Evolutionary conservation across 1,140 invertebrate species (phyloP).

Genomic region (Agrilus planipennis): DNA sequence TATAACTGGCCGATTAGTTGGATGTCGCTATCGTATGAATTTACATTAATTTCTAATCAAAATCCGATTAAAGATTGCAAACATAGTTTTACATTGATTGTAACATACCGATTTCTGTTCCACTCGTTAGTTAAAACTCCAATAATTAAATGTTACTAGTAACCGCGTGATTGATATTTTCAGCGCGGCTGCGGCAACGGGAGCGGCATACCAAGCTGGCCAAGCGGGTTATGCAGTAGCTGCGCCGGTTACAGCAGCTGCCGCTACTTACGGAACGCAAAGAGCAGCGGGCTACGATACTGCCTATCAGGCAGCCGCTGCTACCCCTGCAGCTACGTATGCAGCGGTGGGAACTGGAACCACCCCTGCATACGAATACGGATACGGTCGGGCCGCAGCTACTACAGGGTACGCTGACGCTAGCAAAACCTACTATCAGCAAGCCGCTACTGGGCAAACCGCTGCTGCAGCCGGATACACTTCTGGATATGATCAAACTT

Average conservation of each 20-base stretch:
- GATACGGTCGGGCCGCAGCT: constrained; percentile 50
- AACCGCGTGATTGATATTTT: too few species aligned
- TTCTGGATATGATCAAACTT: constrained; percentile 50
- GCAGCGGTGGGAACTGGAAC: constrained; percentile 49
- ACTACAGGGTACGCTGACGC: constrained; percentile 44
- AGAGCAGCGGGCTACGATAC: constrained; percentile 65
- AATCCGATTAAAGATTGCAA: too few species aligned
- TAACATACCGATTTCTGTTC: too few species aligned
- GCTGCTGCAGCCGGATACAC: constrained; percentile 50
- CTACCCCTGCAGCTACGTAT: constrained; percentile 50
- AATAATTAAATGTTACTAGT: too few species aligned
- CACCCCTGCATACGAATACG: constrained; percentile 54
- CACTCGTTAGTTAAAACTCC: too few species aligned
- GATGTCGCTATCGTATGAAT: constrained; percentile 31
- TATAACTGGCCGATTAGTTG: constrained; percentile 3
- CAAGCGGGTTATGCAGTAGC: constrained; percentile 76
- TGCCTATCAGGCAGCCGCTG: constrained; percentile 59
- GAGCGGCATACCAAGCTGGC: constrained; percentile 63
- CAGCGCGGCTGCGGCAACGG: constrained; percentile 38
- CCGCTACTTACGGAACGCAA: constrained; percentile 65
- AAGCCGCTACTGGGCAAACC: constrained; percentile 44
- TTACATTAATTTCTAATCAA: too few species aligned
- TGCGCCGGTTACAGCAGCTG: constrained; percentile 61
- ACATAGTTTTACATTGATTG: too few species aligned
- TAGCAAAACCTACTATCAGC: constrained; percentile 53